Conservation (phyloP, 2,113 vertebrate genomes). For the Chaenocephalus aceratus region DNA sequence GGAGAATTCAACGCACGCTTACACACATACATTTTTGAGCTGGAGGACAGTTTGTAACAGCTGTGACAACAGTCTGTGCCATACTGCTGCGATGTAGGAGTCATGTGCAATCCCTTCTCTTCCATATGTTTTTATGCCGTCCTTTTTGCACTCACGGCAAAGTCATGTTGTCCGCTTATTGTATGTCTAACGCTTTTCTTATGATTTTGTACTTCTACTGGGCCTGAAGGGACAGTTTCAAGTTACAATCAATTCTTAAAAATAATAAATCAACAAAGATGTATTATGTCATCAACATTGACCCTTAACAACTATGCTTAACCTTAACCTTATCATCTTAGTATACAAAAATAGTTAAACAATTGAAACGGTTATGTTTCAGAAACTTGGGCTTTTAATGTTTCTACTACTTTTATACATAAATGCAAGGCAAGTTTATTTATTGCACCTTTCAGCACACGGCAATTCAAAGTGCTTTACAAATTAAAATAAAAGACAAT, state of each 20-base stretch:
- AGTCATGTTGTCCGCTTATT: not conserved
- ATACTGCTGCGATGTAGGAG: not conserved
- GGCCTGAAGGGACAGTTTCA: not conserved
- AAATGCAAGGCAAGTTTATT: too few species aligned
- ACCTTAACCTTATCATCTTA: not conserved
- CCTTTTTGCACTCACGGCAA: not conserved
- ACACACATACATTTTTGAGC: slow-evolving; percentile 29
- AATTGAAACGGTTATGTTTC: too few species aligned
- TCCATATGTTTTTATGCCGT: not conserved
- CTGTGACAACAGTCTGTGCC: slow-evolving; percentile 25
- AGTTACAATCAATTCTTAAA: not conserved
- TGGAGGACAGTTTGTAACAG: slow-evolving; percentile 1
- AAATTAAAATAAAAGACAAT: too few species aligned
- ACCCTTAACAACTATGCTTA: not conserved
- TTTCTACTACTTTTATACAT: too few species aligned
- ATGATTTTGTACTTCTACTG: not conserved
- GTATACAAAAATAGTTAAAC: not conserved
- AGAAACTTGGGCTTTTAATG: too few species aligned
- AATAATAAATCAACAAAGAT: slow-evolving; percentile 9
- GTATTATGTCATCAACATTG: not conserved
- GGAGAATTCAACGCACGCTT: slow-evolving; percentile 23
- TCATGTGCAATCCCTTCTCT: not conserved
- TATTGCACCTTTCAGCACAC: too few species aligned
- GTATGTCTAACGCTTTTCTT: not conserved
- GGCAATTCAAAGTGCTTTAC: too few species aligned